Evolutionary conservation across 1,140 invertebrate species (phyloP), one percentile per base, ranked within the genome.

Genomic region (Penaeus indicus): DNA sequence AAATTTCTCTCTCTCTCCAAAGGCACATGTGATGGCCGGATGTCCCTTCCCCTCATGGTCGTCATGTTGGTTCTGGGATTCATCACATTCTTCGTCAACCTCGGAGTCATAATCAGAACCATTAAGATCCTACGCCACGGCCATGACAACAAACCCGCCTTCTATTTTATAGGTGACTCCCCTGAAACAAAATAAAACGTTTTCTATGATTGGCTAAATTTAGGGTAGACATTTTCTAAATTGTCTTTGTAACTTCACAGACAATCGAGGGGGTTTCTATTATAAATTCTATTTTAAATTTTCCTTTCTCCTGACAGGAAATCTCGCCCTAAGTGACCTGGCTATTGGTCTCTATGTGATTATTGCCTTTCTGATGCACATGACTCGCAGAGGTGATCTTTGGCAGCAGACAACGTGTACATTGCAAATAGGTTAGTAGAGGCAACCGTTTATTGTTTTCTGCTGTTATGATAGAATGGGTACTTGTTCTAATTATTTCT

Each of bases 321-420:
- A 88, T 42, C 42, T 88, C 11, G 86, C 86, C 19, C 38, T 88
- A 61, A 88, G 86, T 84, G 86, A 88, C 86, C 82, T 88, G 3
- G 86, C 81, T 18, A 84, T 88, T 25, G 86, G 86, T 0, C 81
- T 88, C 11, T 88, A 75, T 62, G 82, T 88, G 60, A 54, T 84
- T 27, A 88, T 84, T 72, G 86, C 86, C 62, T 88, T 88, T 82
- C 81, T 88, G 13, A 80, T 88, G 27, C 86, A 88, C 81, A 61
- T 88, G 64, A 88, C 86, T 1, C 21, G 75, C 13, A 88, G 79
- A 72, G 63, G 54, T 7, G 86, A 88, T 62, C 86, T 88, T 16
- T 88, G 86, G 86, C 86, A 75, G 22, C 54, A 67, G 61, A 84
- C 19, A 18, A 78, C 81, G 3, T 88, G 86, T 25, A 84, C 82